Base-by-base conservation (phyloP, 2,797 vertebrate genomes). In the Cyclura pinguis region DNA sequence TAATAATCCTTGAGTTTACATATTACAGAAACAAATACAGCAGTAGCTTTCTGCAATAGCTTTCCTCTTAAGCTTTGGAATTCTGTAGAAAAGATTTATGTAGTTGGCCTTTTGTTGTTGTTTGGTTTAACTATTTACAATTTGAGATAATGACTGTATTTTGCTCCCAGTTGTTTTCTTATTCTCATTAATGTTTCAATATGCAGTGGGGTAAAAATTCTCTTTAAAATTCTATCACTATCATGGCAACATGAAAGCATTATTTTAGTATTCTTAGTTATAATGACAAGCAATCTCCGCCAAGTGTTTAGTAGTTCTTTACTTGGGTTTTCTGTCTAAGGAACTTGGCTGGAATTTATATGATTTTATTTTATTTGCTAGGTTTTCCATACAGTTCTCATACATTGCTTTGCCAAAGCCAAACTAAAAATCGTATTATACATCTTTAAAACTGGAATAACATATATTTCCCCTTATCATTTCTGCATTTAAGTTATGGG, bases 121-220 rank as follows among this genome's bases (percentile, higher is more conserved):
- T 86, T 89, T 78, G 57, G 91, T 92, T 94, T 92, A 96, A 89
- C 10, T 92, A 55, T 72, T 93, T 88, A 91, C 29, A 78, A 50
- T 83, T 88, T 90, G 88, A 95, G 81, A 2, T 72, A 94, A 91
- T 83, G 74, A 59, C 50, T 12, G 80, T 0, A 80, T 92, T 95
- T 95, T 95, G 93, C 50, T 93, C 88, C 57, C 64, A 57, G 0
- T 64, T 67, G 90, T 91, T 92, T 35, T 62, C 90, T 90, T 91
- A 32, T 32, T 72, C 7, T 10, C 69, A 59, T 8, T 80, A 91
- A 69, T 95, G 14, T 80, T 92, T 94, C 55, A 78, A 88, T 76
- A 67, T 55, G 8, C 10, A 62, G 5, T 62, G 89, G 57, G 73
- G 52, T 89, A 91, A 94, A 69, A 93, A 3, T 72, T 88, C 4